A percentile compares a stretch with the other conserved stretches of the same genome.
Evolutionary conservation across 2,113 vertebrate species (phyloP).

Genomic region (Bujurquina vittata): DNA sequence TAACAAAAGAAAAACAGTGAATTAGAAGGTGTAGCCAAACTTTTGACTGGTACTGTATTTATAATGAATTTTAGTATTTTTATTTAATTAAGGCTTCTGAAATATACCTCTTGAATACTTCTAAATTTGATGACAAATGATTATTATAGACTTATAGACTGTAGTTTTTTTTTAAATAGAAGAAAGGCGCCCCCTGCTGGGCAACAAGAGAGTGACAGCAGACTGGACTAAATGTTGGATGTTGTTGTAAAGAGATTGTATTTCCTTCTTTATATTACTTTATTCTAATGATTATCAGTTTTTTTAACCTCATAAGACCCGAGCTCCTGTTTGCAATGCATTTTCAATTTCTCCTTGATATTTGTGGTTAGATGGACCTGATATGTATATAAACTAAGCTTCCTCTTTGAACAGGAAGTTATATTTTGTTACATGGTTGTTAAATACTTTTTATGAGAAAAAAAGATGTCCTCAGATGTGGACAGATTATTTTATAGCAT

Average conservation of each 20-base stretch:
- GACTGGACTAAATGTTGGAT: neutral
- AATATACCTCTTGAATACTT: neutral
- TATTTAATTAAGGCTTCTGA: neutral
- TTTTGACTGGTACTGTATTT: neutral
- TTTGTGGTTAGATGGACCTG: no score
- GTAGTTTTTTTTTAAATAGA: neutral
- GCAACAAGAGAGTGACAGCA: neutral
- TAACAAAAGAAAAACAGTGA: no score
- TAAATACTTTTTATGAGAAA: no score
- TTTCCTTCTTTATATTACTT: neutral
- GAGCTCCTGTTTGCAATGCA: no score
- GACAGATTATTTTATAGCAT: no score
- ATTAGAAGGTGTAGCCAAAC: no score
- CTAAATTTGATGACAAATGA: neutral
- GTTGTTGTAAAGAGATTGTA: no score
- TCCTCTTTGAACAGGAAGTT: no score
- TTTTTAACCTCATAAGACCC: neutral
- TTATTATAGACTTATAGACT: neutral
- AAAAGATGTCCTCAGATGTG: no score
- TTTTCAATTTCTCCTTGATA: no score
- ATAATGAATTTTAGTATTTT: fast-evolving
- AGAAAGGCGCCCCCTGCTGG: neutral
- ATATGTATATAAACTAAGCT: no score
- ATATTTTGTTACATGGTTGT: no score
- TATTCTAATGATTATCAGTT: neutral